Base-by-base conservation (phyloP, 2,888 invertebrate genomes). In the Standfussiana lucernea region DNA sequence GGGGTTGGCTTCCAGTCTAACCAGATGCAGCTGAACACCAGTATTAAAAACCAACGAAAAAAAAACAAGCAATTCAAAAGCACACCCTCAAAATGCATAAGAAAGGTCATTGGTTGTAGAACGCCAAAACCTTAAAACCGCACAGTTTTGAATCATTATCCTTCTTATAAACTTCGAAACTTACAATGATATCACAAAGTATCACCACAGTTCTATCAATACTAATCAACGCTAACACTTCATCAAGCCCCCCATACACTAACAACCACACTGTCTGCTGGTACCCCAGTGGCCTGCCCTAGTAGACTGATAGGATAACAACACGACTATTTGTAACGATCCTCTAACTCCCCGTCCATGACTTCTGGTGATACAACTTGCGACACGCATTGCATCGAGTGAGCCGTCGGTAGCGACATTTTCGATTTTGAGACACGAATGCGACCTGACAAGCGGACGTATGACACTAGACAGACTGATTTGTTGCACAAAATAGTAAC, bases 251-350 rank as follows among this genome's bases (percentile, higher is more conserved):
- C 47, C 32, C 24, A 59, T 35, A 40, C 21, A 75, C 15, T 40
- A 74, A 76, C 76, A 45, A 53, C 45, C 64, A 24, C 32, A 15
- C 59, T 37, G 50, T 75, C 65, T 62, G 72, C 35, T 32, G n/a
- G 45, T 61, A 68, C 74, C 79, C 78, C 61, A 70, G 47, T 70
- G 68, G 65, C 66, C 70, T 64, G 75, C 37, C 42, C 79, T 74
- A 76, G 72, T 70, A 67, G n/a, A 56, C 79, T 87, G 83, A 85
- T 76, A 76, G 82, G 59, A 80, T 79, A 86, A 80, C 75, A 59
- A 84, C 79, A 70, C 45, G 53, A 28, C 66, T 18, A 62, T 75
- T 62, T 40, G n/a, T 56, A 64, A 81, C 71, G 40, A 67, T 68
- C 32, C 67, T 56, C 28, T 56, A n/a, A 64, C 15, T 13, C 15